Percentiles rank a stretch among this genome's conserved stretches.
Conservation (phyloP, 1,140 invertebrate species). For the Sogatella furcifera region DNA sequence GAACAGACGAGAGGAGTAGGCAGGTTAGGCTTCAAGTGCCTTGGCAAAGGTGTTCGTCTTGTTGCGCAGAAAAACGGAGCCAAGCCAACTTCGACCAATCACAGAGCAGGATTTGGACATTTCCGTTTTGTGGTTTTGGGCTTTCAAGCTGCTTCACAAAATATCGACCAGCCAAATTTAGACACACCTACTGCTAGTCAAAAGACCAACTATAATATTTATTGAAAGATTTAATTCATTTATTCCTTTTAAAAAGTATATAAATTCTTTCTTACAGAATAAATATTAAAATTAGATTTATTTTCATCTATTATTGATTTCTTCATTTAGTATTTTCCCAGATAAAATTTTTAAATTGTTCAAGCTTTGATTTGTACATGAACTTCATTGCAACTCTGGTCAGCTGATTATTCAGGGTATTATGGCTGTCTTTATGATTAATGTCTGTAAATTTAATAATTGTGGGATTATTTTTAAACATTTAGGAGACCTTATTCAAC, state of each 20-base stretch:
- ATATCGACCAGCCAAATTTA: constrained; percentile 38
- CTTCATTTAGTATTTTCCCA: too few relatives aligned
- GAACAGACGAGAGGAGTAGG: constrained; percentile 41
- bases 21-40: constrained; percentile 9
- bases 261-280: too few relatives aligned
- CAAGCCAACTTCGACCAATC: constrained; percentile 11
- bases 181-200: constrained; percentile 22
- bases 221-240: too few relatives aligned
- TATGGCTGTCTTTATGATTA: constrained; percentile 79
- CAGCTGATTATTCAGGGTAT: constrained; percentile 28
- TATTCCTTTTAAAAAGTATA: too few relatives aligned
- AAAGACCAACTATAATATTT: neutral
- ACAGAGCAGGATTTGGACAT: neutral
- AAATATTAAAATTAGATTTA: too few relatives aligned
- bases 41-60: neutral
- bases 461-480: constrained; percentile 70
- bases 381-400: constrained; percentile 1
- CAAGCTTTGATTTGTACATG: too few relatives aligned
- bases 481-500: constrained; percentile 66
- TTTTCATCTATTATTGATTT: too few relatives aligned
- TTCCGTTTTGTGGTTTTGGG: constrained; percentile 16
- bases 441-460: constrained; percentile 77
- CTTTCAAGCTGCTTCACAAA: constrained; percentile 23
- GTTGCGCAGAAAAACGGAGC: constrained; percentile 4
- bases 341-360: too few relatives aligned